These are phyloP conservation scores for Chrysaora quinquecirrha DNA, from an alignment of 30 jellyfish, hydroid and myxozoan genomes.

Conservation along the genomic window DNA sequence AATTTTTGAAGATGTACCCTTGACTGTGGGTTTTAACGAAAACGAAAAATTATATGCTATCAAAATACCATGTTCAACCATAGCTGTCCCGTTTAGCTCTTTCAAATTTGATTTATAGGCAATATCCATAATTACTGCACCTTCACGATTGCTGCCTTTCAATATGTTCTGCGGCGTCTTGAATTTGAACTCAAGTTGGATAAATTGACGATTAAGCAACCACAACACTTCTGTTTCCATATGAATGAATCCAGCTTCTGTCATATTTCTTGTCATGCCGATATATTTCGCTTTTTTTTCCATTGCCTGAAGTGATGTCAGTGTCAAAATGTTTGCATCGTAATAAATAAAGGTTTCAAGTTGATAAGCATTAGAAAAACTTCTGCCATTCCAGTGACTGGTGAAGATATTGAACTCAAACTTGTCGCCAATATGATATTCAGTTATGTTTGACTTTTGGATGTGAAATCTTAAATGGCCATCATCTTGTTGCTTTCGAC, in stretches of 20 bases:
- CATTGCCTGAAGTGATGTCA: not conserved
- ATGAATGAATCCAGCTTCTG: not conserved
- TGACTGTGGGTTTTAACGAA: not conserved
- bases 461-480: not conserved
- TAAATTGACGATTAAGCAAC: not conserved
- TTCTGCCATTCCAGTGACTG: not conserved
- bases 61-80: not conserved
- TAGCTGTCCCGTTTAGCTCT: not conserved
- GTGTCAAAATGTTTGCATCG: not conserved
- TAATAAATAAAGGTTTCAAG: no score
- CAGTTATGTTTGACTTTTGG: not conserved
- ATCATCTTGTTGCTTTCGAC: not conserved
- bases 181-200: not conserved
- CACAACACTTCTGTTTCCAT: not conserved
- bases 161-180: not conserved
- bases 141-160: not conserved
- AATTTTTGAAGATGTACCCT: not conserved
- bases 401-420: not conserved
- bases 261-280: not conserved
- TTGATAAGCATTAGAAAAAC: not conserved
- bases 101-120: not conserved
- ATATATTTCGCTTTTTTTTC: no score
- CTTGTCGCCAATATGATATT: not conserved
- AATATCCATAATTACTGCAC: not conserved
- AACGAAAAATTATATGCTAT: not conserved